Conservation (phyloP, 2,113 vertebrate species). For the Phalacrocorax pelagicus region DNA sequence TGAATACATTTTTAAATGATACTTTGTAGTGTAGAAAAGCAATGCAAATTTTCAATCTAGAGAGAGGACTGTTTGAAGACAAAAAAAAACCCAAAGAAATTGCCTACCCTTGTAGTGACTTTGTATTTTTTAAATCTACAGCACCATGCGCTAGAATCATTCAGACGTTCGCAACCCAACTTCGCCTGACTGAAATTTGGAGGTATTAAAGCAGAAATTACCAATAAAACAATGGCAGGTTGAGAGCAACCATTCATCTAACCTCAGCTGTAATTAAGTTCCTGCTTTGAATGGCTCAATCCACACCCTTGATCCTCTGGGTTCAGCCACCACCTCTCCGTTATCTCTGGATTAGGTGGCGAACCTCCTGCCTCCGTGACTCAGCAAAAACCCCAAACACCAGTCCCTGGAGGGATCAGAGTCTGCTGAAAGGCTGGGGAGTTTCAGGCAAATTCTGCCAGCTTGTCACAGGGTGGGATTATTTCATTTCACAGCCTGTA, state of each 20-base stretch:
- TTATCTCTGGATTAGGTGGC: not conserved
- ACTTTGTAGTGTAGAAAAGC: conserved; percentile 36
- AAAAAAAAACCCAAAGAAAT: not conserved
- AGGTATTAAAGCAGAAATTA: conserved; percentile 28
- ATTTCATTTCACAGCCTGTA: conserved; percentile 75
- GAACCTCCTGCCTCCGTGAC: conserved; percentile 11
- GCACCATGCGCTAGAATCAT: not conserved
- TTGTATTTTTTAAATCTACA: not conserved
- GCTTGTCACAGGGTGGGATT: conserved; percentile 58
- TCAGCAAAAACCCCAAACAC: conserved; percentile 26
- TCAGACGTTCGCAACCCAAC: not conserved
- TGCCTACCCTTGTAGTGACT: not conserved
- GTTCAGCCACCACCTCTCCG: not conserved
- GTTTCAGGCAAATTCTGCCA: conserved; percentile 59
- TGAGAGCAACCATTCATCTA: not conserved
- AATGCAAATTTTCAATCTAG: conserved; percentile 19
- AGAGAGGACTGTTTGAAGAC: not conserved
- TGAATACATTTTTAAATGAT: conserved; percentile 60
- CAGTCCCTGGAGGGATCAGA: conserved; percentile 8
- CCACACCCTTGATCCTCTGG: conserved; percentile 1
- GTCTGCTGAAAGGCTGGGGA: conserved; percentile 30
- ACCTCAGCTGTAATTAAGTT: conserved; percentile 34
- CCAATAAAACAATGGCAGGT: conserved; percentile 50
- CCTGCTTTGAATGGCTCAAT: conserved; percentile 16
- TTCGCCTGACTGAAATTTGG: conserved; percentile 25